phyloP scores from a whole-genome alignment of 2,888 invertebrate species.

The Drosophila yooni region DNA sequence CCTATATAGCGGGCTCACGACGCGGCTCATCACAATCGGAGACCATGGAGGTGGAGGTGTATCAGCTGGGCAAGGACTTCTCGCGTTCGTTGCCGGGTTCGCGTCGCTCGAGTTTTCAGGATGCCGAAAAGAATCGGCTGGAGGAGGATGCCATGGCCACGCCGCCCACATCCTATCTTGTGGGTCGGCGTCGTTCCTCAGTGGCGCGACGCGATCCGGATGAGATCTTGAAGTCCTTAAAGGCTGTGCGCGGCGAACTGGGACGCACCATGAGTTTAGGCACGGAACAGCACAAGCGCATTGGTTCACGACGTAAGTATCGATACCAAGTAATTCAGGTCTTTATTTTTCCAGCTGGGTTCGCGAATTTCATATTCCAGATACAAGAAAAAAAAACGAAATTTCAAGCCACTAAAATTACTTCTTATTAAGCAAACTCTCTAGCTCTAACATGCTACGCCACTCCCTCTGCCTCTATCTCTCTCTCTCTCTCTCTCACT shows the following conservation, averaged over 20 bases:
- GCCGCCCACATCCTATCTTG: constrained; percentile 87
- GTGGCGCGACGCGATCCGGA: constrained; percentile 93
- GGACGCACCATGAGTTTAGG: constrained; percentile 93
- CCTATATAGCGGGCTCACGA: constrained; percentile 91
- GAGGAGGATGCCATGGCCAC: constrained; percentile 84
- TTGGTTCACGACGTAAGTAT: constrained; percentile 90
- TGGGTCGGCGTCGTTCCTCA: constrained; percentile 92
- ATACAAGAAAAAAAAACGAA: background rate
- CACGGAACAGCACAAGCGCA: constrained; percentile 86
- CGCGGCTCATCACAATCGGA: constrained; percentile 96
- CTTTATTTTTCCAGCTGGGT: constrained; percentile 25
- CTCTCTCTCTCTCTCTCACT: constrained; percentile 17
- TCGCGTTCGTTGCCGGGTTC: constrained; percentile 94
- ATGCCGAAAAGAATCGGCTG: constrained; percentile 87
- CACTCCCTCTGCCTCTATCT: constrained; percentile 13
- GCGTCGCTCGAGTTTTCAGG: constrained; percentile 93
- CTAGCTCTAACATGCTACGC: constrained; percentile 5
- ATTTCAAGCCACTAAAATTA: constrained; percentile 2
- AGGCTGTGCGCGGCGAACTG: constrained; percentile 92
- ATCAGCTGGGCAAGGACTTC: constrained; percentile 94
- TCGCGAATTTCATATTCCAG: constrained; percentile 3
- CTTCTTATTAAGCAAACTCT: constrained; percentile 10
- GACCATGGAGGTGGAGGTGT: constrained; percentile 93
- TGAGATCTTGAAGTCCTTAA: constrained; percentile 92
- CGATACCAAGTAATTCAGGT: background rate